Percentiles rank a stretch among this genome's conserved stretches.
Conservation (phyloP, 2,888 invertebrate genomes). For the Drosophila putrida region DNA sequence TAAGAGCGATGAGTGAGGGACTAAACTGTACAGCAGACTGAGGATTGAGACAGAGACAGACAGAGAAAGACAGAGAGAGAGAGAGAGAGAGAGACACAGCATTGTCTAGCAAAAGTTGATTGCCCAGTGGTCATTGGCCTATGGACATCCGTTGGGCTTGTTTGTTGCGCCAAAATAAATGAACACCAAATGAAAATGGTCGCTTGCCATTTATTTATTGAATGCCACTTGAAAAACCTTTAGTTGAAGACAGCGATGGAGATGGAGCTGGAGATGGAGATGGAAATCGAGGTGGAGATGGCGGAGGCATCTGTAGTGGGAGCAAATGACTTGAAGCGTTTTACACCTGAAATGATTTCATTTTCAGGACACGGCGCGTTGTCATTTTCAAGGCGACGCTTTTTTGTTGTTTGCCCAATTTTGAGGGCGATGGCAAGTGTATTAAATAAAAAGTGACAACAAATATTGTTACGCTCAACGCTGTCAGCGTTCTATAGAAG, state of each 20-base stretch:
- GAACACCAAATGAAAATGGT: slow-evolving; percentile 51
- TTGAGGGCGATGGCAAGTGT: slow-evolving; percentile 53
- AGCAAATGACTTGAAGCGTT: slow-evolving; percentile 71
- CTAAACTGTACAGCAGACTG: slow-evolving; percentile 14
- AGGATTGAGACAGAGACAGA: background rate
- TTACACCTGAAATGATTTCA: slow-evolving; percentile 77
- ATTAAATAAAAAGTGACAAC: slow-evolving; percentile 79
- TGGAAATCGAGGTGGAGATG: too few species aligned
- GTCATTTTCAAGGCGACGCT: slow-evolving; percentile 27
- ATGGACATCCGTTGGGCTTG: slow-evolving; percentile 34
- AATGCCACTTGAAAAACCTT: slow-evolving; percentile 39
- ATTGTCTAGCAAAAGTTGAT: slow-evolving; percentile 6
- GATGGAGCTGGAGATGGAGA: background rate
- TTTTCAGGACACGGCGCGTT: slow-evolving; percentile 46
- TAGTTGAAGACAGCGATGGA: background rate
- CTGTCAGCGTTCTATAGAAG: slow-evolving; percentile 32
- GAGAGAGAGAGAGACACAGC: background rate
- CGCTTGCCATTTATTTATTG: slow-evolving; percentile 53
- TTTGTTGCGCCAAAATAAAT: slow-evolving; percentile 48
- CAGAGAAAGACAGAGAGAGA: background rate
- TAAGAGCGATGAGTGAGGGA: slow-evolving; percentile 41
- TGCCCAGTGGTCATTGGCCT: slow-evolving; percentile 9
- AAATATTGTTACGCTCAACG: slow-evolving; percentile 69
- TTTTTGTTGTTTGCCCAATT: slow-evolving; percentile 70
- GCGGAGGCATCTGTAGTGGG: slow-evolving; percentile 3